Conservation (phyloP, 2,888 invertebrate species). For the Onchidella celtica region DNA sequence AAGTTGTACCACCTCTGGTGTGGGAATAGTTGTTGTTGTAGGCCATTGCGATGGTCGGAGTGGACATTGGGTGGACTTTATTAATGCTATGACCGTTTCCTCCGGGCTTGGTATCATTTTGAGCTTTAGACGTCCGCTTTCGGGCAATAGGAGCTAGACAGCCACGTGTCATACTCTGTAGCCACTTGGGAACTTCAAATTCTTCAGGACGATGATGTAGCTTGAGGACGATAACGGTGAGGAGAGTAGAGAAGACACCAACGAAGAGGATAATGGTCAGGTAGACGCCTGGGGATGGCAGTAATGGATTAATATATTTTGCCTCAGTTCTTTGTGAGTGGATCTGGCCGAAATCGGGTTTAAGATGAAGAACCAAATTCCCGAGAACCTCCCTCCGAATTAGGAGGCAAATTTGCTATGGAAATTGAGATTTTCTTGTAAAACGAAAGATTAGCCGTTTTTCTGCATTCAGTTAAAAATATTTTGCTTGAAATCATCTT, state of each 20-base stretch:
- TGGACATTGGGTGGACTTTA: no score
- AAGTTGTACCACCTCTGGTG: neutral
- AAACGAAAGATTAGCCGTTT: no score
- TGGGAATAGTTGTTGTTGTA: no score
- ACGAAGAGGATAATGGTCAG: conserved; percentile 54
- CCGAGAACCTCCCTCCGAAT: no score
- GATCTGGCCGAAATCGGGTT: no score
- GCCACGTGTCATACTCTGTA: conserved; percentile 27
- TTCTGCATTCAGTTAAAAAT: no score
- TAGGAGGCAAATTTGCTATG: no score
- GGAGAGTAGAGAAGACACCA: conserved; percentile 53
- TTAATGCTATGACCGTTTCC: neutral
- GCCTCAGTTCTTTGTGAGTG: neutral
- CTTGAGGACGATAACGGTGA: conserved; percentile 55
- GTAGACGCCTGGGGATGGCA: conserved; percentile 56
- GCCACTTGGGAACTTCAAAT: conserved; percentile 40
- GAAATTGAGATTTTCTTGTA: no score
- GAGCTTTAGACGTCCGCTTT: neutral
- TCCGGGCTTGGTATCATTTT: neutral
- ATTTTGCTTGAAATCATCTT: no score
- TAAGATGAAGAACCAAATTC: no score
- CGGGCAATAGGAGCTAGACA: conserved; percentile 9
- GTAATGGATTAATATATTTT: neutral
- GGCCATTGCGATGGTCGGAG: no score
- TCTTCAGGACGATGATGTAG: conserved; percentile 49